Conservation (phyloP, 2,113 vertebrate species). For the Platanista minor region DNA sequence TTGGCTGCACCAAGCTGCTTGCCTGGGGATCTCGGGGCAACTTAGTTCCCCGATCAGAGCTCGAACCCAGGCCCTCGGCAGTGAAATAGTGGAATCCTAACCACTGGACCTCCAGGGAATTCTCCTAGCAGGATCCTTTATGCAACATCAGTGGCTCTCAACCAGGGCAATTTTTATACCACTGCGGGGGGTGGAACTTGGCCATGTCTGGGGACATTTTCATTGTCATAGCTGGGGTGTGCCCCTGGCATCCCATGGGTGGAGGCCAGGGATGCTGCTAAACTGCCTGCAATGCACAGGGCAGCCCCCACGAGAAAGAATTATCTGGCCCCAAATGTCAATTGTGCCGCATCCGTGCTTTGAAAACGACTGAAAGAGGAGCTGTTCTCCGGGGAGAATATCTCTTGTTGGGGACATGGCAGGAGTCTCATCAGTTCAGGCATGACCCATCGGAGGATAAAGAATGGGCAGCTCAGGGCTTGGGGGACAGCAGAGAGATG, state of each 20-base stretch:
- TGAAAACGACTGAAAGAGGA: fast-evolving
- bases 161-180: background rate
- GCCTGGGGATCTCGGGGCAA: too few relatives aligned
- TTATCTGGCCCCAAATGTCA: fast-evolving
- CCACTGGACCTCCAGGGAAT: background rate
- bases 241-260: background rate
- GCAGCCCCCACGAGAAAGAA: background rate
- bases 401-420: fast-evolving
- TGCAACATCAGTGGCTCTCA: background rate
- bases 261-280: too few relatives aligned
- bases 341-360: background rate
- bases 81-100: background rate
- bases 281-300: fast-evolving
- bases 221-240: background rate
- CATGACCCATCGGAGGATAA: background rate
- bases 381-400: fast-evolving
- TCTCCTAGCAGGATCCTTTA: background rate
- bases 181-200: background rate
- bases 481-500: too few relatives aligned
- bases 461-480: background rate
- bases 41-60: background rate
- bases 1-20: background rate
- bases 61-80: background rate
- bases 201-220: background rate
- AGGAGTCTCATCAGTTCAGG: background rate